Evolutionary conservation across 2,797 vertebrate species (phyloP).

Genomic region (Geotrypetes seraphini): DNA sequence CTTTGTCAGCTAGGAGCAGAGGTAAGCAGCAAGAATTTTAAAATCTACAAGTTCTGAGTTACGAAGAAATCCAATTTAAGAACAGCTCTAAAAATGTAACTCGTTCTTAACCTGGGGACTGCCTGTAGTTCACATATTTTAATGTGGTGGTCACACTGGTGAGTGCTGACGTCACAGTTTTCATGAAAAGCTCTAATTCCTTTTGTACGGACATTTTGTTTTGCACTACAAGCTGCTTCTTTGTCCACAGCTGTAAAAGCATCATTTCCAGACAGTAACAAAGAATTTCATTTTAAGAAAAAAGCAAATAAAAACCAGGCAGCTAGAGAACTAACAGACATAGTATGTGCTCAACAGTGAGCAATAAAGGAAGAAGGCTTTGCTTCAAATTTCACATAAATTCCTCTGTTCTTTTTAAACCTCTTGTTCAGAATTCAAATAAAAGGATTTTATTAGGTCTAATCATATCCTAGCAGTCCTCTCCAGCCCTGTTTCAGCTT

Average conservation of each 20-base stretch:
- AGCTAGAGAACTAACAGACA: slow-evolving; percentile 2
- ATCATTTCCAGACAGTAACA: slow-evolving; percentile 21
- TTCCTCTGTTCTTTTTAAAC: slow-evolving; percentile 7
- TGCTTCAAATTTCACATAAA: slow-evolving; percentile 5
- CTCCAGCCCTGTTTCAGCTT: slow-evolving; percentile 10
- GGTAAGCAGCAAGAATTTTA: too few relatives aligned
- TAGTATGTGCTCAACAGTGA: slow-evolving; percentile 6
- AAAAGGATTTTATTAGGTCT: slow-evolving; percentile 16
- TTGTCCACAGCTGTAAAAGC: slow-evolving; percentile 5
- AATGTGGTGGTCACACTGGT: too few relatives aligned
- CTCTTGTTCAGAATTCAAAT: slow-evolving; percentile 8
- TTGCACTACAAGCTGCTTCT: background rate
- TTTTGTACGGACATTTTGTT: too few relatives aligned
- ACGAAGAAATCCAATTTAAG: too few relatives aligned
- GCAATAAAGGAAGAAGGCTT: background rate
- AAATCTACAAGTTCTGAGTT: too few relatives aligned
- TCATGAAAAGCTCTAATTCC: too few relatives aligned
- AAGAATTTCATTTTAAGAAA: slow-evolving; percentile 8
- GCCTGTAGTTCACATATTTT: too few relatives aligned
- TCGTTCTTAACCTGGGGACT: too few relatives aligned
- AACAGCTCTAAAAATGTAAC: too few relatives aligned
- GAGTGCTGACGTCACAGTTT: too few relatives aligned
- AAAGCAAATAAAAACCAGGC: background rate
- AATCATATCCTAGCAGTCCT: slow-evolving; percentile 8
- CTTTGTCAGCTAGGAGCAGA: too few relatives aligned